phyloP scores from a whole-genome alignment of 2,888 invertebrate species.

The Acanthoscelides obtectus region DNA sequence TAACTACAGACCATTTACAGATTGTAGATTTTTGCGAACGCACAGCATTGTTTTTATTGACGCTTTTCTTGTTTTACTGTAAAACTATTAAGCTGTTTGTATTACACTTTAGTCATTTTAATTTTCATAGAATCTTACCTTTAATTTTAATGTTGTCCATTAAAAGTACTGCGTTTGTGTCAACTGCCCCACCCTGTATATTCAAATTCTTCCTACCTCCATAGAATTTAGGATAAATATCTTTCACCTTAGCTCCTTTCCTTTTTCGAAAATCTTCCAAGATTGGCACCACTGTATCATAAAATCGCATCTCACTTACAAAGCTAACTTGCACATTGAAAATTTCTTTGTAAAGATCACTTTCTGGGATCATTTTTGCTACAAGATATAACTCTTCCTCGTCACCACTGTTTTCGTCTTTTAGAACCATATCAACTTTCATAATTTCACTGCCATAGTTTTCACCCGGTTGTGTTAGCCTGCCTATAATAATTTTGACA shows the following conservation, averaged over 20 bases:
- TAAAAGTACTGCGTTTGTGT: neutral
- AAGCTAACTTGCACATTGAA: conserved; percentile 51
- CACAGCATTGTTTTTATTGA: too few relatives aligned
- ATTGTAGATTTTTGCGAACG: too few relatives aligned
- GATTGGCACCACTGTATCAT: conserved; percentile 45
- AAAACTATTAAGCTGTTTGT: too few relatives aligned
- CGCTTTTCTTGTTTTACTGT: too few relatives aligned
- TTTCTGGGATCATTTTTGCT: conserved; percentile 18
- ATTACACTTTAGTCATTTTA: too few relatives aligned
- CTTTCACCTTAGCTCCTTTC: neutral
- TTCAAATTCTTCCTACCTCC: neutral
- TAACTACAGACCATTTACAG: too few relatives aligned
- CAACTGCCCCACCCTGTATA: neutral
- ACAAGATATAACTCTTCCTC: conserved; percentile 13
- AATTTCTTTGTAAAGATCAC: conserved; percentile 34
- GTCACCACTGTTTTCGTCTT: conserved; percentile 1
- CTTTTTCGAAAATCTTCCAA: neutral
- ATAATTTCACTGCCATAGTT: conserved; percentile 17
- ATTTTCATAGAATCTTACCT: too few relatives aligned
- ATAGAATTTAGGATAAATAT: neutral
- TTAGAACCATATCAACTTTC: conserved; percentile 12
- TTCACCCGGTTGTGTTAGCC: conserved; percentile 13
- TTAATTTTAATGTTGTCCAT: neutral
- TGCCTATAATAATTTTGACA: neutral
- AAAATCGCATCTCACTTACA: conserved; percentile 50